phyloP scores from a whole-genome alignment of 2,113 vertebrate species.

The Marmota flaviventris region DNA sequence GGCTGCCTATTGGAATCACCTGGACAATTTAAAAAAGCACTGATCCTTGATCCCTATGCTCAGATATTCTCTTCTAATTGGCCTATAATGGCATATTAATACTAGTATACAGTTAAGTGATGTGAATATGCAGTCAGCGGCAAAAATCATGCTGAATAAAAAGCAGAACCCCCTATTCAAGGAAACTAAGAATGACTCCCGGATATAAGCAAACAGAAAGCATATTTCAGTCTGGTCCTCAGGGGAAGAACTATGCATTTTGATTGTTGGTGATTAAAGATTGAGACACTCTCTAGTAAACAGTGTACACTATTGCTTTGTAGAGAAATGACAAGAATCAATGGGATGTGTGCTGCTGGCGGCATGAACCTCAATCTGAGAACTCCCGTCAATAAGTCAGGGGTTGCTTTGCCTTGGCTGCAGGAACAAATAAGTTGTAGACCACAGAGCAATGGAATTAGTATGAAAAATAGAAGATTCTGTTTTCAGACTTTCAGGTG shows the following conservation, averaged over 20 bases:
- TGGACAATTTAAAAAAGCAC: background rate
- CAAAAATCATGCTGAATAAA: slow-evolving; percentile 20
- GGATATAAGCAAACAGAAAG: background rate
- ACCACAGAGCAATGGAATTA: background rate
- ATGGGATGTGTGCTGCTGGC: background rate
- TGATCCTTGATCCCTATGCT: background rate
- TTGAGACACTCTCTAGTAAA: background rate
- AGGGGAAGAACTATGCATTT: background rate
- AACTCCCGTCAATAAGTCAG: background rate
- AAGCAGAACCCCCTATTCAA: background rate
- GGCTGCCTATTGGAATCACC: background rate
- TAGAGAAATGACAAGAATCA: background rate
- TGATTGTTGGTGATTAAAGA: background rate
- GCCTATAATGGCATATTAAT: background rate
- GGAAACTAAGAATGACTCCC: background rate
- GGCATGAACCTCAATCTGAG: background rate
- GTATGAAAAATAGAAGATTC: background rate
- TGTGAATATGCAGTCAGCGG: background rate
- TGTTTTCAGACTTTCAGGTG: background rate
- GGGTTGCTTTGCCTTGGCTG: background rate
- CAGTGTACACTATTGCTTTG: background rate
- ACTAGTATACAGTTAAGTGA: background rate
- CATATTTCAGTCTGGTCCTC: background rate
- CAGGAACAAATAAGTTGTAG: background rate
- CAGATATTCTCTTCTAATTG: background rate